Conservation (phyloP, 1,140 invertebrate species). For the Bilobella aurantiaca region DNA sequence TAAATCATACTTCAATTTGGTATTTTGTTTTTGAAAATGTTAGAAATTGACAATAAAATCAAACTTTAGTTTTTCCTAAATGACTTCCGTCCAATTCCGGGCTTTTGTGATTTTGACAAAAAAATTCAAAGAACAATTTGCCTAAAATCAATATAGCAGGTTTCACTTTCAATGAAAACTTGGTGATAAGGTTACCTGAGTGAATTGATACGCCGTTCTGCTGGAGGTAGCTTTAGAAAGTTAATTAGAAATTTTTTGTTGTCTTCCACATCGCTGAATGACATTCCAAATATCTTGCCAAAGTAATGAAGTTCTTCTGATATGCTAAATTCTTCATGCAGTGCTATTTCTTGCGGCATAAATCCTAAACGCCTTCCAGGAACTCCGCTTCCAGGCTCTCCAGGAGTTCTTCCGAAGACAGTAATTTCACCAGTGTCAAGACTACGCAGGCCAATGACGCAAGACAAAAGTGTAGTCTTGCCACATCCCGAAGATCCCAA, state of each 20-base stretch:
- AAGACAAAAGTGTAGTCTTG: slow-evolving; percentile 73
- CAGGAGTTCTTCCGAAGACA: slow-evolving; percentile 71
- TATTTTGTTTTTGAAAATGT: not conserved
- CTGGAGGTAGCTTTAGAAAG: slow-evolving; percentile 13
- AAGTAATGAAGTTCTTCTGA: slow-evolving; percentile 18
- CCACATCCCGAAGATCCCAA: slow-evolving; percentile 72
- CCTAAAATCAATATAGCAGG: no score
- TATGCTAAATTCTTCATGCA: slow-evolving; percentile 19
- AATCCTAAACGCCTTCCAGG: slow-evolving; percentile 67
- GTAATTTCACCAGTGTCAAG: slow-evolving; percentile 72
- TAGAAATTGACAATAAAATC: no score
- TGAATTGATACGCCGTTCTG: not conserved
- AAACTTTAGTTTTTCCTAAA: no score
- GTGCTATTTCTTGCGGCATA: slow-evolving; percentile 45
- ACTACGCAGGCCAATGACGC: slow-evolving; percentile 70
- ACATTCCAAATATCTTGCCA: slow-evolving; percentile 13
- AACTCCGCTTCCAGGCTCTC: slow-evolving; percentile 57
- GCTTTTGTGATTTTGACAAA: no score
- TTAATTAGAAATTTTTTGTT: slow-evolving; percentile 17
- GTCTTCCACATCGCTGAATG: not conserved
- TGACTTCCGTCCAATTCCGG: not conserved
- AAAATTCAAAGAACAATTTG: no score
- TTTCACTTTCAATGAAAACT: no score
- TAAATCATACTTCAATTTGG: not conserved
- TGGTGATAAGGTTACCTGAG: no score